These are phyloP conservation scores for Candidula unifasciata DNA, from an alignment of 2,888 invertebrate species.

Conservation along the genomic window DNA sequence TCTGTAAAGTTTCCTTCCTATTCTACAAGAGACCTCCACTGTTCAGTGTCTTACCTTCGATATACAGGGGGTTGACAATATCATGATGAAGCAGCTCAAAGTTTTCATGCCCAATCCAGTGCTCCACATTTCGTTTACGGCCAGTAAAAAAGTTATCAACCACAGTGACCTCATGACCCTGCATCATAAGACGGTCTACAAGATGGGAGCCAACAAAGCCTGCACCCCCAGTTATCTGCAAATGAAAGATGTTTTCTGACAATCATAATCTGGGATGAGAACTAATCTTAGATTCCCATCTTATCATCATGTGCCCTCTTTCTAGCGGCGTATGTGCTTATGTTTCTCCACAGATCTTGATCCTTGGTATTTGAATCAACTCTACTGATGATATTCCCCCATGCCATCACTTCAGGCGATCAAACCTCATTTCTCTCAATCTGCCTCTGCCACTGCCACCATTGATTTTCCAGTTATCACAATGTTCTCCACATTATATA, in stretches of 20 bases:
- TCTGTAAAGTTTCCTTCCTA: no score
- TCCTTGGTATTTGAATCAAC: no score
- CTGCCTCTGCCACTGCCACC: no score
- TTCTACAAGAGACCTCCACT: no score
- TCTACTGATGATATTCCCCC: no score
- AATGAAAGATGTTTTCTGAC: not conserved
- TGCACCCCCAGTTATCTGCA: slow-evolving; percentile 93
- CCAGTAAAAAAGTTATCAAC: slow-evolving; percentile 99
- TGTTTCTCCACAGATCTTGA: no score
- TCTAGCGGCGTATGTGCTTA: no score
- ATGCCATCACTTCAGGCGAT: no score
- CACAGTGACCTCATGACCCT: slow-evolving; percentile 96
- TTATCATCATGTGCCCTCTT: no score
- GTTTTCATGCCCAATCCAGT: slow-evolving; percentile 99
- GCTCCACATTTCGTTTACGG: slow-evolving; percentile 96
- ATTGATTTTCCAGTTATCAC: no score
- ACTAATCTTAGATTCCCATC: not conserved
- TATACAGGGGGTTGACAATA: slow-evolving; percentile 96
- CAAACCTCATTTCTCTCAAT: no score
- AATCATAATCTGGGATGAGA: not conserved
- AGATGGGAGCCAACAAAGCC: slow-evolving; percentile 99
- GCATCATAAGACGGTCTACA: slow-evolving; percentile 95
- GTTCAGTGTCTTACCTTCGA: slow-evolving; percentile 85
- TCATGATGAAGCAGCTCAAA: slow-evolving; percentile 99
- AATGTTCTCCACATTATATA: no score